A percentile compares a stretch with the other conserved stretches of the same genome.
Evolutionary conservation across 2,888 invertebrate species (phyloP).

Genomic region (Xestia sexstrigata): DNA sequence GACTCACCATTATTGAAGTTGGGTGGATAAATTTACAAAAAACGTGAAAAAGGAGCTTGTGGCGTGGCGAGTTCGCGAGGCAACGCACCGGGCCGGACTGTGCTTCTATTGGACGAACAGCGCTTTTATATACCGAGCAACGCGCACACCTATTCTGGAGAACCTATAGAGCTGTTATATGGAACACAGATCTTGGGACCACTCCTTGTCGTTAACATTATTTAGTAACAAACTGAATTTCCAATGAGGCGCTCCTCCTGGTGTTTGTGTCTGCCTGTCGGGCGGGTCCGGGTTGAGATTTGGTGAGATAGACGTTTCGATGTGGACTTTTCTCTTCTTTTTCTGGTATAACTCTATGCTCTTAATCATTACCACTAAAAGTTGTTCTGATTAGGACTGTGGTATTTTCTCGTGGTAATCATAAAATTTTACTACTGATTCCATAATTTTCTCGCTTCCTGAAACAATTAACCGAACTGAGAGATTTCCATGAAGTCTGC

Average conservation of each 20-base stretch:
- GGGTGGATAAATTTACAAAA: conserved; percentile 37
- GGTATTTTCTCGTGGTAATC: not conserved
- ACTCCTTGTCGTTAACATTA: conserved; percentile 38
- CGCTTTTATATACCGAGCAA: conserved; percentile 72
- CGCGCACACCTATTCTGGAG: conserved; percentile 77
- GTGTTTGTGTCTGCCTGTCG: not conserved
- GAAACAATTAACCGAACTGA: not conserved
- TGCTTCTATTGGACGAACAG: conserved; percentile 61
- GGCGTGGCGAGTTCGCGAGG: conserved; percentile 86
- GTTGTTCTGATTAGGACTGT: not conserved
- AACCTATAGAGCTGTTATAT: conserved; percentile 48
- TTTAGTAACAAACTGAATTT: conserved; percentile 17
- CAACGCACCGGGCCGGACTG: conserved; percentile 89
- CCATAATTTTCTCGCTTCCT: not conserved
- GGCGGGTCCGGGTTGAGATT: not conserved
- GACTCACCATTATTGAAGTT: conserved; percentile 64
- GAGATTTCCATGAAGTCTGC: not conserved
- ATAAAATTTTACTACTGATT: not conserved
- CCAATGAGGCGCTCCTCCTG: not conserved
- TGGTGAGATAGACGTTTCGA: not conserved
- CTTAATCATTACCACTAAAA: not conserved
- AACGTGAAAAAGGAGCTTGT: conserved; percentile 53
- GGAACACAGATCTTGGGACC: conserved; percentile 42
- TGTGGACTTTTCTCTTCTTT: not conserved
- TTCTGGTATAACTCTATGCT: not conserved